Evolutionary conservation across 2,888 invertebrate genomes (phyloP).

Genomic region (Mamestra brassicae): DNA sequence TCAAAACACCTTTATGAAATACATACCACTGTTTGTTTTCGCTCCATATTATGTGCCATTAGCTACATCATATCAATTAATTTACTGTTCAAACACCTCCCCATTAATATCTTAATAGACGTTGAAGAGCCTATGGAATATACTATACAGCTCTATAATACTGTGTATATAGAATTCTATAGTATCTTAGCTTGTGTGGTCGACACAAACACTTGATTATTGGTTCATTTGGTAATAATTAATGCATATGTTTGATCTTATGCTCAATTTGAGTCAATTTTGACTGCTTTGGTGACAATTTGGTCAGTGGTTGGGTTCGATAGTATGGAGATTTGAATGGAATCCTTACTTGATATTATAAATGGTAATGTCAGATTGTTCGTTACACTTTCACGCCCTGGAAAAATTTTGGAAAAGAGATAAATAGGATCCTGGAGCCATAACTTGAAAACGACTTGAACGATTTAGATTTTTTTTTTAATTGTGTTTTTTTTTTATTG

Average conservation of each 20-base stretch:
- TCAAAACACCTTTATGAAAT: conserved; percentile 1
- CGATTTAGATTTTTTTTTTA: too few species aligned
- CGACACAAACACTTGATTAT: conserved; percentile 10
- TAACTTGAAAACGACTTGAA: too few species aligned
- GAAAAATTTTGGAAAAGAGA: too few species aligned
- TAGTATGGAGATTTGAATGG: too few species aligned
- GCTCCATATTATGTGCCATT: conserved; percentile 17
- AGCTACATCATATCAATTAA: conserved; percentile 36
- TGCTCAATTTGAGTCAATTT: not conserved
- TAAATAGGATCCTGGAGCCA: too few species aligned
- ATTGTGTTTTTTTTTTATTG: too few species aligned
- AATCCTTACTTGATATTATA: too few species aligned
- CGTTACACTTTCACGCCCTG: too few species aligned
- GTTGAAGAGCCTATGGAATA: conserved; percentile 18
- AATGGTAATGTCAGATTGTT: too few species aligned
- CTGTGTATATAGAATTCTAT: not conserved
- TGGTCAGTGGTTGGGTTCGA: not conserved
- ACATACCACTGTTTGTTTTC: conserved; percentile 9
- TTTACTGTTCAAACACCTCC: conserved; percentile 46
- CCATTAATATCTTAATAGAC: conserved; percentile 48
- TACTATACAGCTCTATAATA: not conserved
- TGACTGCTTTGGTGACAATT: conserved; percentile 1
- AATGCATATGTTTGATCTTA: conserved; percentile 15
- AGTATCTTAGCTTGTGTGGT: not conserved
- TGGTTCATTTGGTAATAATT: conserved; percentile 19